Base-by-base conservation (phyloP, 2,888 invertebrate genomes). In the Aricia artaxerxes region DNA sequence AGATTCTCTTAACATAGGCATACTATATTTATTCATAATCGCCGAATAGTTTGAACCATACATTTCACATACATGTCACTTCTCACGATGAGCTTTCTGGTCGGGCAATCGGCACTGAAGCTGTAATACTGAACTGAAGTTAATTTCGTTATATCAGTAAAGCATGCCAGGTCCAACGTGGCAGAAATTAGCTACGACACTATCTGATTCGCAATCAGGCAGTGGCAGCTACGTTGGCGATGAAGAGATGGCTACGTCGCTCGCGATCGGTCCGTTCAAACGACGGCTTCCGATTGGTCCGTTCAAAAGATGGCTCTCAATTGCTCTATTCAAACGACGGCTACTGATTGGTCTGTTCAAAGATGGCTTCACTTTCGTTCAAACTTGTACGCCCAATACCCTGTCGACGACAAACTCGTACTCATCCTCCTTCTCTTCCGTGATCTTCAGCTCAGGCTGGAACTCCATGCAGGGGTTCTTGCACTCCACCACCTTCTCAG, bases 381-480 rank as follows among this genome's bases (percentile, higher is more conserved):
- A 98, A 88, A 98, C 97, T 94, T 97, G 97, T 84, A 98, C 98
- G 87, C 98, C 97, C 86, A 97, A 95, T 81, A 96, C 97, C 90
- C 97, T 95, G 92, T 97, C 97, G 83, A 98, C 97, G 83, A 97
- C 97, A 91, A 97, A 97, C 84, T 97, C 97, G 91, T 96, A 97
- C 89, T 92, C 91, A 83, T 91, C 94, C 91, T 93, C 92, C 81
- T 80, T 83, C 81, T 87, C 86, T 61, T 83, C 82, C 16, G 83
- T 82, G 76, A 90, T 90, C 87, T 87, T 85, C 88, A 92, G 83
- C 93, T 95, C 88, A 78, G 94, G 85, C 73, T 85, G 85, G 81
- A 84, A 81, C 73, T 87, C 87, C 1, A 92, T 84, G 72, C 84
- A 85, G 1, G 85, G 84, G 78, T 85, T 84, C 82, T 92, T 92